Evolutionary conservation across 1,140 invertebrate genomes (phyloP).

Genomic region (Drosophila gunungcola): DNA sequence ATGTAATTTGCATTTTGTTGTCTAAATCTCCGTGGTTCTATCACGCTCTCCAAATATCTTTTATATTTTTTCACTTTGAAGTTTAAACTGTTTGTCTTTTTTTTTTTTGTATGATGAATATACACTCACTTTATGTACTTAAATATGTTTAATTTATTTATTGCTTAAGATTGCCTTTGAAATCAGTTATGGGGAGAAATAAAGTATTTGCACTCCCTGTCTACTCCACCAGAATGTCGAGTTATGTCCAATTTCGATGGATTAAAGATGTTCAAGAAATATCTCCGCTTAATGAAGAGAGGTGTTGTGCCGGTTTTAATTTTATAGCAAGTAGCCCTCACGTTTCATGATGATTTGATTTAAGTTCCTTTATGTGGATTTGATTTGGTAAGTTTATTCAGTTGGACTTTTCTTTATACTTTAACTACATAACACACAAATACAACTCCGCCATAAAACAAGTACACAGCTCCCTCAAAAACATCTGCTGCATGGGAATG

Average conservation of each 20-base stretch:
- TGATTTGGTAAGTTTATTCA: conserved; percentile 43
- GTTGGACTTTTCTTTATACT: conserved; percentile 9
- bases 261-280: neutral
- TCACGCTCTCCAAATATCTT: conserved; percentile 18
- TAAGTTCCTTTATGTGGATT: conserved; percentile 30
- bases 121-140: conserved; percentile 19
- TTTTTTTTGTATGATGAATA: conserved; percentile 37
- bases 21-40: conserved; percentile 21
- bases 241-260: neutral
- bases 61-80: conserved; percentile 17
- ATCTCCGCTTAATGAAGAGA: neutral
- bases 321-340: conserved; percentile 9
- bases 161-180: conserved; percentile 11
- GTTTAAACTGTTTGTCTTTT: conserved; percentile 1
- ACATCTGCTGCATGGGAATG: conserved; percentile 68
- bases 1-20: conserved; percentile 36
- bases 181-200: neutral
- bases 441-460: neutral
- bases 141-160: conserved; percentile 5
- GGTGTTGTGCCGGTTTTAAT: conserved; percentile 8
- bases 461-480: conserved; percentile 8
- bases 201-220: neutral
- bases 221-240: neutral
- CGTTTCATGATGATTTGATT: conserved; percentile 29
- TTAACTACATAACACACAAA: conserved; percentile 1